Percentiles rank a stretch among this genome's conserved stretches.
Conservation (phyloP, 2,797 vertebrate genomes). For the Syndactyla subalaris region DNA sequence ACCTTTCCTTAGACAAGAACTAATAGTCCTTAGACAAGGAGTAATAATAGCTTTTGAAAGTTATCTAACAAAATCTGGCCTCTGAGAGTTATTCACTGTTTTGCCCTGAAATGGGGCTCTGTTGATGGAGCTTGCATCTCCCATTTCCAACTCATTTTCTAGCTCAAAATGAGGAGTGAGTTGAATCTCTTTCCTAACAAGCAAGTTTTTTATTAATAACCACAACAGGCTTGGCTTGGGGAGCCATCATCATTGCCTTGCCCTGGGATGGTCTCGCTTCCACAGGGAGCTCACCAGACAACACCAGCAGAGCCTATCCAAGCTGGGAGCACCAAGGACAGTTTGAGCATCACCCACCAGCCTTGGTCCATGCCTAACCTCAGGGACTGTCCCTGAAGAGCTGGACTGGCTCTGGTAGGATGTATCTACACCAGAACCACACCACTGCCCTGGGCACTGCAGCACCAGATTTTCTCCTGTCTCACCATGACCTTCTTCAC, state of each 20-base stretch:
- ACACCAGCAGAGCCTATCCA: rapidly evolving
- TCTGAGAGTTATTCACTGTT: not conserved
- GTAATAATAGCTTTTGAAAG: not conserved
- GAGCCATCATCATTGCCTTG: rapidly evolving
- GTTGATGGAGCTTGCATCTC: not conserved
- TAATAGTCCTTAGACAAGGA: not conserved
- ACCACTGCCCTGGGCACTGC: not conserved
- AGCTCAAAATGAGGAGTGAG: not conserved
- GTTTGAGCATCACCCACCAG: not conserved
- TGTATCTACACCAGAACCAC: rapidly evolving
- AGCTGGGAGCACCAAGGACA: not conserved
- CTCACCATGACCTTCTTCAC: not conserved
- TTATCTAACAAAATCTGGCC: not conserved
- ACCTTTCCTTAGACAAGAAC: not conserved
- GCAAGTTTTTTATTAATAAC: not conserved
- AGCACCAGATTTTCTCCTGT: not conserved
- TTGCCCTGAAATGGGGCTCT: not conserved
- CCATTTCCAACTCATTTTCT: not conserved
- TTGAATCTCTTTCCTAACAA: not conserved
- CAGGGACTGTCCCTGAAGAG: not conserved
- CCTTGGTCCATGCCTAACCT: rapidly evolving
- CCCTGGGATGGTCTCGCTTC: not conserved
- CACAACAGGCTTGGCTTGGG: not conserved
- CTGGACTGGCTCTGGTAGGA: not conserved
- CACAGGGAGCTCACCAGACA: rapidly evolving